Evolutionary conservation across 2,888 invertebrate genomes (phyloP).

Genomic region (Carpatolechia fugitivella): DNA sequence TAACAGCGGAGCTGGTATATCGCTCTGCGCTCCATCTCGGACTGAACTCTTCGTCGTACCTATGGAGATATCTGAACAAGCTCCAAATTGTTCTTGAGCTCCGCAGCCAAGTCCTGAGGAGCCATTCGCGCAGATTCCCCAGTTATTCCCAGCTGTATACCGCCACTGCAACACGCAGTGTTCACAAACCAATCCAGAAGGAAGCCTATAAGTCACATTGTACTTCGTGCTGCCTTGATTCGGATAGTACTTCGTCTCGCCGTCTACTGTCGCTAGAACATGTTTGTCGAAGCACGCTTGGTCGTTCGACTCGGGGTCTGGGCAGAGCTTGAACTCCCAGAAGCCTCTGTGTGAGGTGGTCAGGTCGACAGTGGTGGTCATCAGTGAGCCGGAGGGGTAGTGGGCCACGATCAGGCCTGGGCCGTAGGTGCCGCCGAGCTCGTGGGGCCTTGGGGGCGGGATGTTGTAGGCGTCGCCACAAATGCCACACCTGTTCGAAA

Average conservation of each 20-base stretch:
- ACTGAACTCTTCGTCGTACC: constrained; percentile 48
- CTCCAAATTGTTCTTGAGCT: constrained; percentile 90
- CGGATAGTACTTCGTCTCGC: constrained; percentile 83
- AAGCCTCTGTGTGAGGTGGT: constrained; percentile 91
- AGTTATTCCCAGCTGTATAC: constrained; percentile 90
- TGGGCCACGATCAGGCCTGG: constrained; percentile 85
- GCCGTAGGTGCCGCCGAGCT: constrained; percentile 89
- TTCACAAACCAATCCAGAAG: constrained; percentile 81
- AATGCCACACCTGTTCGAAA: constrained; percentile 80
- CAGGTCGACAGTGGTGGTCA: constrained; percentile 85
- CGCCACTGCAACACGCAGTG: constrained; percentile 93
- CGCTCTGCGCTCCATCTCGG: constrained; percentile 31
- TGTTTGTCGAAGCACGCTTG: constrained; percentile 87
- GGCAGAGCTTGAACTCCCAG: constrained; percentile 90
- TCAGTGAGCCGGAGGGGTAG: constrained; percentile 82
- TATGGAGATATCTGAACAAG: constrained; percentile 88
- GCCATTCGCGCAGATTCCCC: constrained; percentile 85
- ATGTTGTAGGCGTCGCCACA: constrained; percentile 91
- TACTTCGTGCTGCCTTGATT: constrained; percentile 84
- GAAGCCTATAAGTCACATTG: constrained; percentile 81
- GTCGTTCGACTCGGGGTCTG: constrained; percentile 81
- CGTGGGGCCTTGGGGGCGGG: constrained; percentile 84
- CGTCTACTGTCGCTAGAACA: constrained; percentile 76
- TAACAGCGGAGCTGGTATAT: constrained; percentile 33
- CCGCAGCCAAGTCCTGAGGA: constrained; percentile 89